These are phyloP conservation scores for Sycophila texana DNA, from an alignment of 2,888 invertebrate genomes.

Conservation along the genomic window DNA sequence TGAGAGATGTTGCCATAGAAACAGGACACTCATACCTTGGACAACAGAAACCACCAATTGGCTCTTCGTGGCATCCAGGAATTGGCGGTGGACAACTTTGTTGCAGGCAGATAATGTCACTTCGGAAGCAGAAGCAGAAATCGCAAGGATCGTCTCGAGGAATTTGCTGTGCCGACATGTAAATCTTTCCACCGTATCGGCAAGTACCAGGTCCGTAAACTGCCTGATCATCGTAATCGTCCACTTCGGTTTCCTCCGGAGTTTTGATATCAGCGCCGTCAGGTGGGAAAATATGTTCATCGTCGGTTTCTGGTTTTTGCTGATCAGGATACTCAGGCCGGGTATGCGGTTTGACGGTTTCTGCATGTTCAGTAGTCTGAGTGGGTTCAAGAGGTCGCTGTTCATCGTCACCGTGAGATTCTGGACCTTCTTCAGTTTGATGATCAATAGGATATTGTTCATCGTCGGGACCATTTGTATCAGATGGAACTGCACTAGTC, in stretches of 20 bases:
- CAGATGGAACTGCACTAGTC: slow-evolving; percentile 25
- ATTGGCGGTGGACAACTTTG: slow-evolving; percentile 97
- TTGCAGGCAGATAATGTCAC: slow-evolving; percentile 95
- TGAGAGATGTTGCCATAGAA: slow-evolving; percentile 88
- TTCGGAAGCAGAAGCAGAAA: slow-evolving; percentile 97
- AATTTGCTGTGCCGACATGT: slow-evolving; percentile 96
- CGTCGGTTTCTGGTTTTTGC: slow-evolving; percentile 61
- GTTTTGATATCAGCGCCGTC: slow-evolving; percentile 76
- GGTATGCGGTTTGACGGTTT: slow-evolving; percentile 47
- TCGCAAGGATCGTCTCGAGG: slow-evolving; percentile 96
- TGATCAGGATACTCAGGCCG: slow-evolving; percentile 68
- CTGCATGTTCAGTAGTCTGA: slow-evolving; percentile 58
- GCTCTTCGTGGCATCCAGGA: slow-evolving; percentile 92
- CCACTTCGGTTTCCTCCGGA: slow-evolving; percentile 82
- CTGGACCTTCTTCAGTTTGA: slow-evolving; percentile 60
- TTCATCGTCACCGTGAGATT: slow-evolving; percentile 58
- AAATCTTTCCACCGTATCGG: slow-evolving; percentile 93
- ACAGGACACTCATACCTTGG: slow-evolving; percentile 96
- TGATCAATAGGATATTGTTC: slow-evolving; percentile 63
- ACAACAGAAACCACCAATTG: slow-evolving; percentile 95
- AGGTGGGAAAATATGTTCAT: slow-evolving; percentile 70
- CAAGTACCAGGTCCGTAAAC: slow-evolving; percentile 92
- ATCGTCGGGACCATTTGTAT: slow-evolving; percentile 36
- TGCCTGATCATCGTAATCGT: slow-evolving; percentile 85
- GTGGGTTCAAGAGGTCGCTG: slow-evolving; percentile 62